Percentiles rank a stretch among this genome's conserved stretches.
These are phyloP conservation scores for Abscondita cerata DNA, from an alignment of 2,888 invertebrate genomes.

Conservation along the genomic window DNA sequence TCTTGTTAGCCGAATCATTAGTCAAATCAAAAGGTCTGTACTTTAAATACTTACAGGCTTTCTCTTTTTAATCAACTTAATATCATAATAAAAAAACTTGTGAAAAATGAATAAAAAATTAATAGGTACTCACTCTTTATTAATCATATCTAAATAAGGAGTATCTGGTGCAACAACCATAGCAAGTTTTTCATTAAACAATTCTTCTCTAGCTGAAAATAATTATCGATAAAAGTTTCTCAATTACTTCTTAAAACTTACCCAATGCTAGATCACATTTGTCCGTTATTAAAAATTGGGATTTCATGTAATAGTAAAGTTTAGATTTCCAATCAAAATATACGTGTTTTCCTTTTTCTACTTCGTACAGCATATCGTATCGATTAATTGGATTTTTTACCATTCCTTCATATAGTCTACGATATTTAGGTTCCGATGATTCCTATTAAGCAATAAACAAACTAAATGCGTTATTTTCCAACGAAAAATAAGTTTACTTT, in stretches of 20 bases:
- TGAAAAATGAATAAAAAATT: too few species aligned
- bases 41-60: too few species aligned
- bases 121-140: constrained; percentile 73
- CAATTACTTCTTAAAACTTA: constrained; percentile 45
- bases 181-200: constrained; percentile 80
- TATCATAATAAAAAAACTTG: too few species aligned
- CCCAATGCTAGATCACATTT: constrained; percentile 79
- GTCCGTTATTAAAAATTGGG: constrained; percentile 69
- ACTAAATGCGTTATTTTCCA: too few species aligned
- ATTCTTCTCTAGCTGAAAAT: constrained; percentile 72
- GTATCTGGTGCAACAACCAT: constrained; percentile 77
- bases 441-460: constrained; percentile 54
- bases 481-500: too few species aligned
- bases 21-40: too few species aligned
- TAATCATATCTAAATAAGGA: constrained; percentile 78
- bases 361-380: constrained; percentile 62
- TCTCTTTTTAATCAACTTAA: too few species aligned
- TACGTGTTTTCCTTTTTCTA: constrained; percentile 73
- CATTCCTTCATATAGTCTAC: constrained; percentile 65
- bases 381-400: constrained; percentile 60
- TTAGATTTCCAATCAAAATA: constrained; percentile 84
- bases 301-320: constrained; percentile 74
- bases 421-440: constrained; percentile 67
- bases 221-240: constrained; percentile 13
- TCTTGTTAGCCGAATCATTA: too few species aligned